Evolutionary conservation across 2,888 invertebrate species (phyloP), one percentile per base, ranked within the genome.

Genomic region (Pristionchus mayeri): DNA sequence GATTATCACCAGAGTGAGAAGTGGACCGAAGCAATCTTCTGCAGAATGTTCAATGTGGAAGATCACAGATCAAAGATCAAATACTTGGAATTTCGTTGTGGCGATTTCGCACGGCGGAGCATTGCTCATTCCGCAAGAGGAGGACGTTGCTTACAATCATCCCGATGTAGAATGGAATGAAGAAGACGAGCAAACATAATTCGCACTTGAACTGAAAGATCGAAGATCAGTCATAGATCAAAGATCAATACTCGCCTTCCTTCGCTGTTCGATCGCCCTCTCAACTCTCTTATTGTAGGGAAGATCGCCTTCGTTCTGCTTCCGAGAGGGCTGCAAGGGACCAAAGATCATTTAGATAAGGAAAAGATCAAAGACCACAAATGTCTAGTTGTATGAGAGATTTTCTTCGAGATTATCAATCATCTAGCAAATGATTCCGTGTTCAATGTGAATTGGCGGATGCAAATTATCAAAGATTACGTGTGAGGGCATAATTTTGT

Each of bases 161-260:
- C 30, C 18, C 76, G 4, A 78, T 1, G 16, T 78, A 30, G 9
- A 50, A 27, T 6, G 76, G 76, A 78, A 78, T 37, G 40, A 78
- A 78, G 21, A 27, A 48, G 21, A 50, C 9, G n/a, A 50, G 50
- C 30, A 78, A 18, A 21, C 27, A 21, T 50, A 48, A 50, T 16
- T 78, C 76, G 30, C 50, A 50, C 34, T 48, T 50, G 24, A 50
- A 50, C 76, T 78, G 50, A 24, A n/a, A 71, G 67, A 71, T 71
- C 40, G 40, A 40, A n/a, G 67, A 71, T 71, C 37, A 71, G 6
- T n/a, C 9, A 40, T 2, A 71, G 71, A 40, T 24, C 40, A 71
- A 44, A 71, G 40, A 71, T 40, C 71, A 71, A 67, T 3, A 6
- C 21, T 71, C 71, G 40, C 71, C 37, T 71, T 71, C 71, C 37